Percentiles rank a stretch among this genome's conserved stretches.
Conservation (phyloP, 2,797 vertebrate species). For the Sebastes baramenuke region DNA sequence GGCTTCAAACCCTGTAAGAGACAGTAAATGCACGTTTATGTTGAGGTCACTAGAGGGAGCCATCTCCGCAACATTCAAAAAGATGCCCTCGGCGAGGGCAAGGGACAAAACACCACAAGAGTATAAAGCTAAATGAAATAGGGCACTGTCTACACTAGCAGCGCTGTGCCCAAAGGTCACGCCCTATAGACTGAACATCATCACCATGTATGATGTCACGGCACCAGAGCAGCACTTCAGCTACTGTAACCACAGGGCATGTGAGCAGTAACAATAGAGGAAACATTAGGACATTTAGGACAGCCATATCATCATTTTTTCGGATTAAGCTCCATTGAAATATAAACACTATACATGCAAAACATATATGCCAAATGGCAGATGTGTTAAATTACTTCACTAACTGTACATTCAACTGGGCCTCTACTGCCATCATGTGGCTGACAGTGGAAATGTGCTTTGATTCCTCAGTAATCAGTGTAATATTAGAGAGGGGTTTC, state of each 20-base stretch:
- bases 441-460: not conserved
- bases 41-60: slow-evolving; percentile 41
- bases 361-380: not conserved
- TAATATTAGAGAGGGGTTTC: not conserved
- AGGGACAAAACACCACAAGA: not conserved
- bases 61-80: not conserved
- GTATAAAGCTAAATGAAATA: not conserved
- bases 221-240: not conserved
- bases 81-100: too few species aligned
- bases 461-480: not conserved
- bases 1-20: not conserved
- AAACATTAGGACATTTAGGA: not conserved
- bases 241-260: not conserved
- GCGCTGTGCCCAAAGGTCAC: not conserved
- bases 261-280: not conserved
- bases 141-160: not conserved
- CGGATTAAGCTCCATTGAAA: not conserved
- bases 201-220: not conserved
- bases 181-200: not conserved
- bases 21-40: not conserved
- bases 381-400: not conserved
- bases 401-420: not conserved
- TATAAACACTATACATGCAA: not conserved
- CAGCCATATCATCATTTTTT: not conserved
- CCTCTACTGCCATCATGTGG: slow-evolving; percentile 17